A percentile compares a stretch with the other conserved stretches of the same genome.
Conservation (phyloP, 2,797 vertebrate species). For the Nyctalus aviator region DNA sequence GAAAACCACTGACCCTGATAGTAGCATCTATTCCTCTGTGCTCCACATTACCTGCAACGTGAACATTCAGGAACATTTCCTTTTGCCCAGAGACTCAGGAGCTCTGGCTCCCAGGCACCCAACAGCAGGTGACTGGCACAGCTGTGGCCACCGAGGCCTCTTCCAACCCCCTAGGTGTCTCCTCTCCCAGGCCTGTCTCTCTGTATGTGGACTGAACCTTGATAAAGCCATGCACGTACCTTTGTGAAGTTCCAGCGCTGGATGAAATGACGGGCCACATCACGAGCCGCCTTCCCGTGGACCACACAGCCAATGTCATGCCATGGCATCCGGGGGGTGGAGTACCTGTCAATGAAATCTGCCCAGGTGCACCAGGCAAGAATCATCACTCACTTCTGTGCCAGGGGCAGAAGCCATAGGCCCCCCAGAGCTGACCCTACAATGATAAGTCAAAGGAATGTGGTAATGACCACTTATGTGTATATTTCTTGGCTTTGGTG, state of each 20-base stretch:
- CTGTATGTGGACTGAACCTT: rapidly evolving
- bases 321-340: slow-evolving; percentile 98
- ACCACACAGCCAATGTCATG: slow-evolving; percentile 96
- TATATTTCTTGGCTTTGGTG: background rate
- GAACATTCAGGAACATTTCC: background rate
- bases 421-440: background rate
- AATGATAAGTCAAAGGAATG: background rate
- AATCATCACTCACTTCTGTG: rapidly evolving
- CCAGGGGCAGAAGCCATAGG: background rate
- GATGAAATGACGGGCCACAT: slow-evolving; percentile 97
- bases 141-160: background rate
- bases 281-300: slow-evolving; percentile 94
- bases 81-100: background rate
- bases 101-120: background rate
- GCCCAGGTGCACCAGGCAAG: slow-evolving; percentile 27
- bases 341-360: slow-evolving; percentile 98
- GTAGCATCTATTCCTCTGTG: background rate
- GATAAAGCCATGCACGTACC: slow-evolving; percentile 83
- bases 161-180: background rate
- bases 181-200: background rate
- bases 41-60: background rate
- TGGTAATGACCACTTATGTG: background rate
- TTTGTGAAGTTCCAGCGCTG: slow-evolving; percentile 99
- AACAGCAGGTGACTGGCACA: background rate
- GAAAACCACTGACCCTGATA: background rate